Evolutionary conservation across 2,113 vertebrate species (phyloP).

Genomic region (Pterocles burchelli): DNA sequence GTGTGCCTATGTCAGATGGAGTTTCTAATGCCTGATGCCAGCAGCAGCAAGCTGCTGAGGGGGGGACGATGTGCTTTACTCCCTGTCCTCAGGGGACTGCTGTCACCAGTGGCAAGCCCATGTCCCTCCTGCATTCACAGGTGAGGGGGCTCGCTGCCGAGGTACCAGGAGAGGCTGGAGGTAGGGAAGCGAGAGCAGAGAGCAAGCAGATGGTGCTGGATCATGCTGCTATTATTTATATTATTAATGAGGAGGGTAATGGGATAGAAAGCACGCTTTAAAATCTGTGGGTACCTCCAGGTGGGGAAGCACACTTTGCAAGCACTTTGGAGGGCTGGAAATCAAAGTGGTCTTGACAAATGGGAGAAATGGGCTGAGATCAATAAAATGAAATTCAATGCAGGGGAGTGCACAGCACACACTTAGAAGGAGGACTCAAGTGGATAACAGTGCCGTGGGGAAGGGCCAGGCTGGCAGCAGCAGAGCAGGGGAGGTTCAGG

Average conservation of each 20-base stretch:
- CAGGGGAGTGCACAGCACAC: not conserved
- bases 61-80: not conserved
- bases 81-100: not conserved
- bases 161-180: accelerated
- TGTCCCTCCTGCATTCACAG: not conserved
- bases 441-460: not conserved
- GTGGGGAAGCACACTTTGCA: not conserved
- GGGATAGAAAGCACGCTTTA: not conserved
- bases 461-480: not conserved
- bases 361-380: not conserved
- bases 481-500: not conserved
- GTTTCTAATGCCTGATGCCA: not conserved
- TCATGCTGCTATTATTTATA: not conserved
- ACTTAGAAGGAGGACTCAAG: not conserved
- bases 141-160: not conserved
- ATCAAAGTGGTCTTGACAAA: not conserved
- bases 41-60: not conserved
- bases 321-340: constrained; percentile 19
- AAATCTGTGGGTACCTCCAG: not conserved
- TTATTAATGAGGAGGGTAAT: not conserved
- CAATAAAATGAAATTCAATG: not conserved
- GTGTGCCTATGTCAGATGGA: accelerated
- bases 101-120: not conserved
- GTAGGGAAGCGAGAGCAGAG: not conserved
- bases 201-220: not conserved